Base-by-base conservation (phyloP, 1,140 invertebrate species). In the Nasonia giraulti region DNA sequence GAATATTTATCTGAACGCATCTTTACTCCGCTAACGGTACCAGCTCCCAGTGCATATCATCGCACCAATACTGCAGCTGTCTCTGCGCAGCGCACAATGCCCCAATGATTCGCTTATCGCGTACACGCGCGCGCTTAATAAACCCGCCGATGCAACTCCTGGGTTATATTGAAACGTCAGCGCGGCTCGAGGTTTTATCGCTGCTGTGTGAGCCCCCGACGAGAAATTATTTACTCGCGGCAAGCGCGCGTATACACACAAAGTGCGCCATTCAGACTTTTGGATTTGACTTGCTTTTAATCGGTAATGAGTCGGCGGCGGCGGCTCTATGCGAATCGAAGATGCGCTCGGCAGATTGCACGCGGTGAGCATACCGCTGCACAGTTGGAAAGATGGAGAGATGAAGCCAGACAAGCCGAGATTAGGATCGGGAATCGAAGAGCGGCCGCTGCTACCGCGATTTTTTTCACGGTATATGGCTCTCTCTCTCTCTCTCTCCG, bases 1-100 rank as follows among this genome's bases (percentile, higher is more conserved):
- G 74, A 87, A 89, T 89, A 88, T 89, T 89, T 90, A 88, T 88
- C 85, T 87, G 3, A 20, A 86, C 83, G 86, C 89, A 86, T 87
- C 82, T 87, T 83, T 86, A 85, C n/a, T 80, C 83, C 55, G 44
- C 83, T 87, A 87, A 87, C 86, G 81, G 87, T 81, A 87, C 82
- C 55, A 40, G 47, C 77, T 73, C 82, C 75, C 12, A 20, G 50
- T 20, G 50, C 50, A 55, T 55, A 55, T 55, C 50, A 55, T 68
- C 66, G 62, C 33, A 37, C 33, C 33, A 37, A 37, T 37, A 37
- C 50, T 37, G n/a, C 77, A 31, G 8, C 66, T 82, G n/a, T 44
- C 37, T 50, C 44, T 23, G n/a, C 33, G 7, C 44, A 31, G 2
- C 44, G 2, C 71, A 74, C 81, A 82, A 82, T 82, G 81, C 47